Evolutionary conservation across 2,888 invertebrate genomes (phyloP), one percentile per base, ranked within the genome.

Genomic region (Agriotes lineatus): DNA sequence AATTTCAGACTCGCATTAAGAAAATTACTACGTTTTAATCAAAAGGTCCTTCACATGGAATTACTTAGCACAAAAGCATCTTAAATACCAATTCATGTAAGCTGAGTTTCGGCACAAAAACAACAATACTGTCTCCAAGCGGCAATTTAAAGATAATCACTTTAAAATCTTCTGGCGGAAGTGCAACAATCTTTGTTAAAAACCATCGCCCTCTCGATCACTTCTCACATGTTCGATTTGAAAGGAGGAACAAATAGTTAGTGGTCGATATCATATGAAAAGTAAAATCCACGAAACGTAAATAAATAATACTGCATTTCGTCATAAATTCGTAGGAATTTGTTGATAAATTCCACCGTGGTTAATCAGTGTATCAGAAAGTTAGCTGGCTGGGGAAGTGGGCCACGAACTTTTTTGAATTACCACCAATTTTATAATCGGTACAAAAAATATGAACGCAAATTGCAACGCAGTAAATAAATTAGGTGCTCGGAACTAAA

Each of bases 391-490:
- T 42, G 44, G 16, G 10, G 56, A 63, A 63, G 56, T 52, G 54
- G 44, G 52, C 25, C 52, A 62, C 50, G 50, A 48, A 50, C 48
- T 52, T 35, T 30, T 33, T 18, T 30, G 9, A 19, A 48, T 20
- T 48, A 22, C 48, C 16, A 7, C 10, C 25, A 48, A 56, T 65
- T 57, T 58, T 59, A 25, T 60, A 60, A 60, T 66, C 33, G 60
- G 7, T 16, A 35, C 16, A 22, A 37, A 65, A 54, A 42, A 48
- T 42, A 52, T 44, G 35, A 37, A 64, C 12, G 18, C 35, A 56
- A 57, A 57, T 64, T 64, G 22, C 30, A 56, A 44, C 61, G 60
- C 50, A 61, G 54, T 67, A 61, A 66, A 60, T 66, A 66, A 66
- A 58, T 66, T 50, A 63, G 42, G 58, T 66, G 20, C 22, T 56